Conservation (phyloP, 2,797 vertebrate species). For the Phrynocephalus vlangalii region DNA sequence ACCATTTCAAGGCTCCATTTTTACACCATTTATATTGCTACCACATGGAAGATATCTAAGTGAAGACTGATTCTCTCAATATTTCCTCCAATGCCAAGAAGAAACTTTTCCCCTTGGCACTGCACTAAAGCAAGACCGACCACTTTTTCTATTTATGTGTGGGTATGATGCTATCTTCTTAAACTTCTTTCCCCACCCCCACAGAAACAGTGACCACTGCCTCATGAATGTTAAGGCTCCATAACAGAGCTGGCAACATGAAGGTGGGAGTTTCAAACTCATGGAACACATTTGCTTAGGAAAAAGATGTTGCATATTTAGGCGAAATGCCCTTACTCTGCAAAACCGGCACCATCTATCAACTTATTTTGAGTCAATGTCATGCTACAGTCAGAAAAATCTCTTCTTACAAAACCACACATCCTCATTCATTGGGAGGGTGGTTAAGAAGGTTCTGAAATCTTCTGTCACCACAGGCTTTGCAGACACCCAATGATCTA, state of each 20-base stretch:
- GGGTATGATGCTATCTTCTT: not conserved
- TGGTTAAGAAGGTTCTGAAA: not conserved
- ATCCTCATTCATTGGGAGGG: not conserved
- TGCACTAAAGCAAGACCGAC: not conserved
- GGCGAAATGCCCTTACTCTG: too few species aligned
- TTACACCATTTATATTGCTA: not conserved
- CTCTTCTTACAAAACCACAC: not conserved
- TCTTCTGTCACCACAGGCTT: not conserved
- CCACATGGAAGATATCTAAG: not conserved
- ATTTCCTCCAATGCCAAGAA: not conserved
- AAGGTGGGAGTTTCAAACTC: not conserved
- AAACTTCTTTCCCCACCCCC: not conserved
- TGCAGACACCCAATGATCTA: not conserved
- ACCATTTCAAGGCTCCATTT: not conserved
- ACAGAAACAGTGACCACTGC: not conserved
- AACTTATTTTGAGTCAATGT: not conserved
- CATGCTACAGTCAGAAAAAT: not conserved
- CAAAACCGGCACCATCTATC: too few species aligned
- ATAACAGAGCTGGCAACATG: not conserved
- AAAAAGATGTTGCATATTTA: not conserved
- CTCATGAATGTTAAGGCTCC: not conserved
- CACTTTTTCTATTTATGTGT: not conserved
- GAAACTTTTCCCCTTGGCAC: not conserved
- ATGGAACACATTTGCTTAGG: not conserved
- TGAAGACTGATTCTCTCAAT: not conserved